Conservation (phyloP, 2,888 invertebrate species). For the Drosophila fungiperda region DNA sequence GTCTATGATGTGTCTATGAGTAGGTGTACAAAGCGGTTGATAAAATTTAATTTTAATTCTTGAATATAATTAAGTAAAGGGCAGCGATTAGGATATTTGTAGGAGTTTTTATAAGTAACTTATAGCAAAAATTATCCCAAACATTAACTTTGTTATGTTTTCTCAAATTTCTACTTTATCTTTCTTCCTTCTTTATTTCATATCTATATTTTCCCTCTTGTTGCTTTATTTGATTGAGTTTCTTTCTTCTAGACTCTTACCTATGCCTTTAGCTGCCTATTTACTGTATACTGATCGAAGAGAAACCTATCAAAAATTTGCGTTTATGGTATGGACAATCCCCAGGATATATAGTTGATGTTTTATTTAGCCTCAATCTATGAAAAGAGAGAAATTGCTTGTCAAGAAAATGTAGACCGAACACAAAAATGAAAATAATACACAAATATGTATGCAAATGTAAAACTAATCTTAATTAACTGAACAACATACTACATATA, state of each 20-base stretch:
- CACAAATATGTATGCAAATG: conserved; percentile 34
- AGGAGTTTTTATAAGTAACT: background rate
- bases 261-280: conserved; percentile 17
- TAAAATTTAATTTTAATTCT: conserved; percentile 7
- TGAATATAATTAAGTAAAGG: conserved; percentile 18
- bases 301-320: conserved; percentile 72
- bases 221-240: background rate
- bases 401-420: conserved; percentile 4
- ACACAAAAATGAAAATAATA: conserved; percentile 9
- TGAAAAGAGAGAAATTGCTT: conserved; percentile 32
- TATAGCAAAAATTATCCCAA: background rate
- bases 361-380: conserved; percentile 47
- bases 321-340: conserved; percentile 80
- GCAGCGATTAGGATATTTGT: conserved; percentile 16
- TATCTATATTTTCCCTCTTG: background rate
- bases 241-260: background rate
- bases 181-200: background rate
- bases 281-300: conserved; percentile 37
- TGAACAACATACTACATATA: conserved; percentile 37
- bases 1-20: conserved; percentile 29
- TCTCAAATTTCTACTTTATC: background rate
- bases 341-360: conserved; percentile 63
- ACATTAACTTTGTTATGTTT: background rate
- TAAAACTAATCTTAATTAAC: conserved; percentile 25
- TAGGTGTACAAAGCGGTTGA: conserved; percentile 14